Base-by-base conservation (phyloP, 2,797 vertebrate genomes). In the Chromobotia macracanthus region DNA sequence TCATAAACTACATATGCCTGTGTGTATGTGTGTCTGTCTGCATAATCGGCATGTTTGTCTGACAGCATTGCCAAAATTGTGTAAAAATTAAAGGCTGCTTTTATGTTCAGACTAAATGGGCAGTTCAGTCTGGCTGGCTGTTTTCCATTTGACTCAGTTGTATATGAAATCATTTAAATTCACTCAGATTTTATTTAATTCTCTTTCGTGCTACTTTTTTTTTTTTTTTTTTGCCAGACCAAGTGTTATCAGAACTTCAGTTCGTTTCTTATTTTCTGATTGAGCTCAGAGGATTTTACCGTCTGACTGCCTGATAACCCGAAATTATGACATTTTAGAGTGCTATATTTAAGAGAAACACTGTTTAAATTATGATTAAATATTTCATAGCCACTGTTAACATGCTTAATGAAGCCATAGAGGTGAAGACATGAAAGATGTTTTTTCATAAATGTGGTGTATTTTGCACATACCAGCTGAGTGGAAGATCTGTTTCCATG, bases 401-500 rank as follows among this genome's bases (percentile, higher is more conserved):
- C 25, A 15, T 6, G 65, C 16, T 67, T 2, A 55, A 25, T 55
- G 38, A 72, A n/a, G 65, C 19, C 50, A 25, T 71, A 63, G 41
- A 19, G 38, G 44, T 48, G 64, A 65, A 70, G 64, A 41, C 48
- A 41, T 69, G 46, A n/a, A n/a, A n/a, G n/a, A 3, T 53, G 51
- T 7, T 69, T 77, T 35, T 68, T 69, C 58, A 48, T 31, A 53
- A 69, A 69, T 69, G 65, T 60, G 25, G 53, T 69, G 38, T 68
- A 76, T 66, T 69, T 69, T 77, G 75, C 75, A 68, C 55, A 77
- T 72, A 72, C 63, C 41, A 63, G 55, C 66, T 63, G 41, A 82
- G 55, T 67, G 50, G 28, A 78, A 77, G 50, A 64, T 64, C 71
- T 82, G 79, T 81, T 75, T 76, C 80, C 80, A 76, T 80, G 67